A percentile compares a stretch with the other conserved stretches of the same genome.
phyloP scores from a whole-genome alignment of 2,888 invertebrate species.

The Rotaria socialis region DNA sequence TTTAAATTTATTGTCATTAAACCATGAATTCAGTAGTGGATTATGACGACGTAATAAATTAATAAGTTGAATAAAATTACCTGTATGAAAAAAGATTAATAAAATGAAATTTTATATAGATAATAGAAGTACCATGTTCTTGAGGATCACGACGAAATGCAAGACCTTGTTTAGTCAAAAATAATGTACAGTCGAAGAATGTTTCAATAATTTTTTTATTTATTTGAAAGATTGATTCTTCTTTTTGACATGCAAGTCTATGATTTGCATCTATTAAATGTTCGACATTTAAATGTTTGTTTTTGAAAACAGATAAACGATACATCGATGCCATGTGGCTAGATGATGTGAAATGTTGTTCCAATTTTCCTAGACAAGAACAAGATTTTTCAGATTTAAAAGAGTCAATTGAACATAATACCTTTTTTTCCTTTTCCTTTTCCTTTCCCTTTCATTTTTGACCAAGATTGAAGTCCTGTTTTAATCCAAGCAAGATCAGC shows the following conservation, averaged over 20 bases:
- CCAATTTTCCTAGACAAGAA: background rate
- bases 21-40: background rate
- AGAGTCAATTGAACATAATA: background rate
- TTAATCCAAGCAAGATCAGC: background rate
- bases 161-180: background rate
- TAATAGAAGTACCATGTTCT: background rate
- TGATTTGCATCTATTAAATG: background rate
- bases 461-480: background rate
- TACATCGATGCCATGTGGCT: background rate
- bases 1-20: background rate
- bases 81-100: background rate
- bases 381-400: background rate
- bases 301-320: background rate
- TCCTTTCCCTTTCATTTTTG: conserved; percentile 3
- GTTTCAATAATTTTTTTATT: background rate
- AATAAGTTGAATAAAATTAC: conserved; percentile 2
- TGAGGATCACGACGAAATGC: background rate
- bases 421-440: background rate
- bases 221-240: background rate
- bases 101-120: background rate
- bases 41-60: background rate
- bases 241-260: background rate
- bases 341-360: background rate
- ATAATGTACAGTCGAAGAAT: background rate
- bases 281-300: background rate